Evolutionary conservation across 1,140 invertebrate species (phyloP), one percentile per base, ranked within the genome.

Genomic region (Lysiphlebus fabarum): DNA sequence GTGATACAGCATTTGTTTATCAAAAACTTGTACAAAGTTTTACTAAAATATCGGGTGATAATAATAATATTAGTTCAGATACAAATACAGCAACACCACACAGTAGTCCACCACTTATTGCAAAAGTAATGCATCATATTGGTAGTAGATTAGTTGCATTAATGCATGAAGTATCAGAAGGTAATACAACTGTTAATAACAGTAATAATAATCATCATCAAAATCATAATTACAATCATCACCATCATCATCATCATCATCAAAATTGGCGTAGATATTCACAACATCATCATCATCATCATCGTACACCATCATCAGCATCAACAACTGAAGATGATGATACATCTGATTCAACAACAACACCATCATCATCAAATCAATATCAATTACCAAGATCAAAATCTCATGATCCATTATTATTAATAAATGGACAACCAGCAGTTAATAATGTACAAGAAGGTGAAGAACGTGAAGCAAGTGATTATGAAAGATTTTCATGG

Each of bases 91-190:
- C 78, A 7, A 76, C 83, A 0, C 85, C 86, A 0, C 85, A 89
- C 65, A 88, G 86, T 47, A 93, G 91, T 2, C 92, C 92, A 0
- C 90, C 92, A 0, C 72, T 95, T n/a, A 89, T 93, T 45, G 90
- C 91, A 9, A 93, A 93, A 80, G 92, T 95, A 0, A 93, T 95
- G 90, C 88, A 93, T 61, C 92, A 96, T 65, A 95, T 96, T 45
- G 91, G 92, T 2, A 90, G 90, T 44, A 77, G 92, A n/a, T 75
- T 96, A 37, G 90, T 93, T 3, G 91, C 92, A 0, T 78, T 95
- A 37, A 96, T 96, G 93, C 92, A 94, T 70, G 92, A 95, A 70
- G 92, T 95, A 5, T 91, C 89, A 12, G 90, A 86, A 59, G 87
- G 88, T 36, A 85, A 86, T 47, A 69, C 76, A 5, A 62, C 69